These are phyloP conservation scores for Clitarchus hookeri DNA, from an alignment of 2,888 invertebrate species.

Conservation along the genomic window DNA sequence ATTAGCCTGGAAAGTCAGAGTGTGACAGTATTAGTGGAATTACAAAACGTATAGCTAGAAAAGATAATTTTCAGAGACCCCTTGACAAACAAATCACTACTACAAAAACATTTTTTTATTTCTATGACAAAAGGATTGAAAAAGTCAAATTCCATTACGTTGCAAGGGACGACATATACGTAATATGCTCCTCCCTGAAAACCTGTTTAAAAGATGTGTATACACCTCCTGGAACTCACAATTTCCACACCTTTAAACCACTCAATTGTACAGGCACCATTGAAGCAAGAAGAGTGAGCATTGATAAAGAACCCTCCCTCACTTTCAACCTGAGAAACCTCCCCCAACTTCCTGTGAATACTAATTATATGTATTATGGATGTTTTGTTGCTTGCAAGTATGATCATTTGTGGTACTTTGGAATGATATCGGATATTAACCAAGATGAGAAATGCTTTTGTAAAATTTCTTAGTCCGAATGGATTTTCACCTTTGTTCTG, in stretches of 20 bases:
- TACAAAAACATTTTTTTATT: neutral
- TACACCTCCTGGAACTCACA: neutral
- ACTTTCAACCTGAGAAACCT: slow-evolving; percentile 19
- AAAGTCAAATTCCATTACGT: neutral
- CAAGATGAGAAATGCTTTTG: neutral
- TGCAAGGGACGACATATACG: neutral
- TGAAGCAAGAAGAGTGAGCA: slow-evolving; percentile 16
- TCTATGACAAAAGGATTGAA: slow-evolving; percentile 17
- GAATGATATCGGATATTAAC: neutral
- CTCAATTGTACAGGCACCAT: neutral
- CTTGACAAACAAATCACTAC: neutral
- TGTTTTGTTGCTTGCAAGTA: slow-evolving; percentile 23
- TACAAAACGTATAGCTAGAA: slow-evolving; percentile 10
- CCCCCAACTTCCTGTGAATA: slow-evolving; percentile 24
- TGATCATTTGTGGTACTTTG: neutral
- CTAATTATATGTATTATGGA: slow-evolving; percentile 16
- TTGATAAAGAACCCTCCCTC: slow-evolving; percentile 17
- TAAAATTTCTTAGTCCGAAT: neutral
- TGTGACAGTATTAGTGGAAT: slow-evolving; percentile 12
- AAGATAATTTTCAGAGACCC: neutral
- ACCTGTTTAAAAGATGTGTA: slow-evolving; percentile 2
- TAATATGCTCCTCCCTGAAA: neutral
- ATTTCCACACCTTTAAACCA: slow-evolving; percentile 23
- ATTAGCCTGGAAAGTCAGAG: neutral
- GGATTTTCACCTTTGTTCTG: neutral